Evolutionary conservation across 2,888 invertebrate species (phyloP).

Genomic region (Pristionchus exspectatus): DNA sequence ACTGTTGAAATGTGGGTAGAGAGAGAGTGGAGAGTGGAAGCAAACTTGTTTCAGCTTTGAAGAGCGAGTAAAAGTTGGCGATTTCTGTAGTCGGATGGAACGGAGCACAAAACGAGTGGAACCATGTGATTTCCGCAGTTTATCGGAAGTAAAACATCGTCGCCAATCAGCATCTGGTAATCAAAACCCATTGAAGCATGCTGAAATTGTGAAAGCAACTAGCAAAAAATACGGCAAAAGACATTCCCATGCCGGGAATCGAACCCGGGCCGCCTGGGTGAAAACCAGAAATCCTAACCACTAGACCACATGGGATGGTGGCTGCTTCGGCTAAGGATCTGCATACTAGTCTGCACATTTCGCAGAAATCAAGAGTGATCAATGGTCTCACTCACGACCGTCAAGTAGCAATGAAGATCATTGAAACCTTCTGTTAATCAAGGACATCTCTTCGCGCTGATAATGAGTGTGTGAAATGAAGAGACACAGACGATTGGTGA

Average conservation of each 20-base stretch:
- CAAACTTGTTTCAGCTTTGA: conserved; percentile 37
- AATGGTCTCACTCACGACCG: too few relatives aligned
- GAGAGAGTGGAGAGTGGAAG: conserved; percentile 8
- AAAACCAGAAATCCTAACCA: conserved; percentile 78
- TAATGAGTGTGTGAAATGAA: too few relatives aligned
- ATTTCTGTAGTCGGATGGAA: background rate
- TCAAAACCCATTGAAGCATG: background rate
- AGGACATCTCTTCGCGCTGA: too few relatives aligned
- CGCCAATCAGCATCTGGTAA: background rate
- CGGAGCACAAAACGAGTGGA: background rate
- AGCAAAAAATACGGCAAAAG: background rate
- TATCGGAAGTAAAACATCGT: background rate
- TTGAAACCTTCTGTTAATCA: too few relatives aligned
- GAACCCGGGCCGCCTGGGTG: conserved; percentile 78
- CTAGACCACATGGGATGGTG: conserved; percentile 73
- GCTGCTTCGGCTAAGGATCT: background rate
- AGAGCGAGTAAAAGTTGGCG: conserved; percentile 9
- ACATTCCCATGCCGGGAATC: conserved; percentile 77
- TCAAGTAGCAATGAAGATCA: too few relatives aligned
- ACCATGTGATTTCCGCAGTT: background rate
- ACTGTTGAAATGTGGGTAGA: conserved; percentile 32
- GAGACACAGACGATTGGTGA: too few relatives aligned
- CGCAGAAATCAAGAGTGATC: background rate
- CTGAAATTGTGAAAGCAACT: background rate
- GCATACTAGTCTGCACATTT: background rate